Conservation (phyloP, 2,797 vertebrate genomes). For the Lophotriccus pileatus region DNA sequence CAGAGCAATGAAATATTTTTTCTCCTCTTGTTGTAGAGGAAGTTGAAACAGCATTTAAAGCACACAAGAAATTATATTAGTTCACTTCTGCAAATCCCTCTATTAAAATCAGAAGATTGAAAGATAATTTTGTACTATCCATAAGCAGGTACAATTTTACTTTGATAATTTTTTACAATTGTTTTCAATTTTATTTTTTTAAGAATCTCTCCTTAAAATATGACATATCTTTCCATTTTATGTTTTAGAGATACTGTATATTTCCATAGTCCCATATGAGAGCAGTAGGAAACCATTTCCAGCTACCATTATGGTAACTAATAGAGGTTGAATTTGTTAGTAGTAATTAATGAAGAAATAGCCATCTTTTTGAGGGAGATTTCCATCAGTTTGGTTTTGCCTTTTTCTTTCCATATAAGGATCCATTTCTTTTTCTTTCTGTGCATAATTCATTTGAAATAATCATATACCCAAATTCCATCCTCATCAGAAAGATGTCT, state of each 20-base stretch:
- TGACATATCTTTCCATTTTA: not conserved
- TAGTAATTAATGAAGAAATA: not conserved
- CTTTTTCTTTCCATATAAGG: not conserved
- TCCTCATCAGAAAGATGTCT: not conserved
- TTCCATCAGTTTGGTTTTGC: not conserved
- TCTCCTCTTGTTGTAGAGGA: not conserved
- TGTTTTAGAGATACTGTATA: not conserved
- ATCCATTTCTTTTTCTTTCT: not conserved
- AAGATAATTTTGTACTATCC: not conserved
- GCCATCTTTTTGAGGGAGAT: not conserved
- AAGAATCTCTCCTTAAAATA: not conserved
- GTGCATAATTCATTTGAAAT: not conserved
- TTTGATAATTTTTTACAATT: not conserved
- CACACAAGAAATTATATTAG: not conserved
- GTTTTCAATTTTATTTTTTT: conserved; percentile 6
- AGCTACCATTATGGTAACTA: not conserved
- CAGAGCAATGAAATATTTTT: conserved; percentile 20
- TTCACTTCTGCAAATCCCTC: not conserved
- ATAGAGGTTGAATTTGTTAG: not conserved
- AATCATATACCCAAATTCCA: not conserved
- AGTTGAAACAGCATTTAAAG: not conserved
- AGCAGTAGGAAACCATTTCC: not conserved
- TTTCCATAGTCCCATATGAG: not conserved
- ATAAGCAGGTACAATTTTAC: not conserved
- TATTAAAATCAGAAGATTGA: not conserved